These are phyloP conservation scores for Perizoma affinitatum DNA, from an alignment of 2,888 invertebrate species.

Conservation along the genomic window DNA sequence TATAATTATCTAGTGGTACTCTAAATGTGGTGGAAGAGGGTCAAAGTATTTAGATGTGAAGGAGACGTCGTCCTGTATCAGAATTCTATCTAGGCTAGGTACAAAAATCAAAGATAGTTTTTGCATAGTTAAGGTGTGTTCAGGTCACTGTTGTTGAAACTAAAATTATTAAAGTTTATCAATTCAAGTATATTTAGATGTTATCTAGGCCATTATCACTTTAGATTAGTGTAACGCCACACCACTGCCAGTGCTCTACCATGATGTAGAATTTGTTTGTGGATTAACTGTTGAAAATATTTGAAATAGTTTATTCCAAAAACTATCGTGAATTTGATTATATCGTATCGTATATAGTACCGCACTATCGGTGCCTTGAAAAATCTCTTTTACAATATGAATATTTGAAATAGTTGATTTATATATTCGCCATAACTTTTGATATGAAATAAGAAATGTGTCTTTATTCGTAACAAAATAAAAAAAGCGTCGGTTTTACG, in stretches of 20 bases:
- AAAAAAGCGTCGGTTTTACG: not conserved
- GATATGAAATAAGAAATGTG: constrained; percentile 5
- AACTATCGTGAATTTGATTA: too few species aligned
- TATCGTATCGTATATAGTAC: too few species aligned
- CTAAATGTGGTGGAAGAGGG: not conserved
- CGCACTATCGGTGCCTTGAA: too few species aligned
- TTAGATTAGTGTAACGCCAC: constrained; percentile 52
- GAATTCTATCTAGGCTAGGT: constrained; percentile 16
- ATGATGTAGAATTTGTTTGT: constrained; percentile 27
- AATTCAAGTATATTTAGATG: constrained; percentile 4
- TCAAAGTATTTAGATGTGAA: constrained; percentile 2
- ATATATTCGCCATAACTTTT: constrained; percentile 13
- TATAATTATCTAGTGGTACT: too few species aligned
- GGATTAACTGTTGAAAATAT: constrained; percentile 5
- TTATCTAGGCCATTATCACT: constrained; percentile 42
- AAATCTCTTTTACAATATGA: too few species aligned
- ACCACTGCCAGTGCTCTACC: constrained; percentile 68
- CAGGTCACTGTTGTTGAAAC: constrained; percentile 26
- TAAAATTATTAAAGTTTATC: constrained; percentile 9
- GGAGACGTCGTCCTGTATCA: constrained; percentile 21
- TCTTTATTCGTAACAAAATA: not conserved
- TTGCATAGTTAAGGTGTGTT: constrained; percentile 33
- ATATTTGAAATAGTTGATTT: constrained; percentile 11
- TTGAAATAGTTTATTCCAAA: too few species aligned
- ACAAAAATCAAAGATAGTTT: constrained; percentile 22